Evolutionary conservation across 2,797 vertebrate genomes (phyloP).

Genomic region (Chiloscyllium punctatum): DNA sequence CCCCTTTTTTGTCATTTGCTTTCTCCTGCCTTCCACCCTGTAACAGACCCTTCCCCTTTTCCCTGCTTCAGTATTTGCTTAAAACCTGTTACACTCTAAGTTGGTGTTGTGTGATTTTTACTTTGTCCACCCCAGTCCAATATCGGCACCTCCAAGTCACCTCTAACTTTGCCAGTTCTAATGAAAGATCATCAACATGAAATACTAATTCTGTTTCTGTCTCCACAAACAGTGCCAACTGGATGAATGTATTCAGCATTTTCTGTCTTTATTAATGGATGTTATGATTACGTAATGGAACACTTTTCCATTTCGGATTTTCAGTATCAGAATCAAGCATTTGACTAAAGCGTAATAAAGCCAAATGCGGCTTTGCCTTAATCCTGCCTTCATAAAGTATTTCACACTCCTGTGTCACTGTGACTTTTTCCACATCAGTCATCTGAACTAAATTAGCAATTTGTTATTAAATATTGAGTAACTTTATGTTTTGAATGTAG

Average conservation of each 20-base stretch:
- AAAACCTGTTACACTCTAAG: too few relatives aligned
- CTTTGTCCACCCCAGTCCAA: too few relatives aligned
- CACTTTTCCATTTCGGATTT: not conserved
- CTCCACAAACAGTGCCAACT: not conserved
- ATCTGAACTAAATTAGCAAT: slow-evolving; percentile 15
- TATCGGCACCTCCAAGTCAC: too few relatives aligned
- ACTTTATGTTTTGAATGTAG: not conserved
- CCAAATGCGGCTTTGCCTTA: not conserved
- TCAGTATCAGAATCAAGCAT: not conserved
- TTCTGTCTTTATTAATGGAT: not conserved
- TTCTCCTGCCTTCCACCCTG: too few relatives aligned
- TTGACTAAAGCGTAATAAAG: not conserved
- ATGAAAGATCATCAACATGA: not conserved
- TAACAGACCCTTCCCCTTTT: too few relatives aligned
- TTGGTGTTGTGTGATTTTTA: too few relatives aligned
- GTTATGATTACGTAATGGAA: not conserved
- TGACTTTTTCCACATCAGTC: slow-evolving; percentile 1
- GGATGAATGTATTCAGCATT: not conserved
- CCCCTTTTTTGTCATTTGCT: not conserved
- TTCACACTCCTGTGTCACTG: not conserved
- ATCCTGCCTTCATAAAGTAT: not conserved
- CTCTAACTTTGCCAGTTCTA: not conserved
- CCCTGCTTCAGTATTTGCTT: too few relatives aligned
- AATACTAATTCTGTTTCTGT: not conserved
- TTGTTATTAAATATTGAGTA: not conserved